These are phyloP conservation scores for Choristoneura rosaceana DNA, from an alignment of 2,888 invertebrate species.

Conservation along the genomic window DNA sequence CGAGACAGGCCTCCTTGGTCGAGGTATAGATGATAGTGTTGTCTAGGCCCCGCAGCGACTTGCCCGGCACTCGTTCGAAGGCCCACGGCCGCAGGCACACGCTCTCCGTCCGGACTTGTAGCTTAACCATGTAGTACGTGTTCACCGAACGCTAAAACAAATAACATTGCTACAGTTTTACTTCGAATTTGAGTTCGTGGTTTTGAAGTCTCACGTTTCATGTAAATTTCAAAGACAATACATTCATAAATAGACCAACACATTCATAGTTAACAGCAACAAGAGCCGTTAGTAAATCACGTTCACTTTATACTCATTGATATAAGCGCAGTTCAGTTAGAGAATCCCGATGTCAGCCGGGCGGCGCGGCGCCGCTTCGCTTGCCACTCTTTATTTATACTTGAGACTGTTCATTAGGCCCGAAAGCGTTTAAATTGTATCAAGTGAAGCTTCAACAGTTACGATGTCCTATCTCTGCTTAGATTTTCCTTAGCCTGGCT, in stretches of 20 bases:
- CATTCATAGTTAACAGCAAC: neutral
- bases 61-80: constrained; percentile 96
- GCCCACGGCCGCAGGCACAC: constrained; percentile 96
- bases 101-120: constrained; percentile 95
- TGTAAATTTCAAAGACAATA: neutral
- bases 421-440: constrained; percentile 62
- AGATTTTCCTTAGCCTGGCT: constrained; percentile 54
- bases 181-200: neutral
- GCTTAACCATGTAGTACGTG: constrained; percentile 97
- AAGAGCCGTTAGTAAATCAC: constrained; percentile 10
- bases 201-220: neutral
- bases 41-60: constrained; percentile 95
- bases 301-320: constrained; percentile 20
- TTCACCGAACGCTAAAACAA: constrained; percentile 89
- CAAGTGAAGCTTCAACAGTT: constrained; percentile 56
- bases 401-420: constrained; percentile 61
- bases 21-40: constrained; percentile 97
- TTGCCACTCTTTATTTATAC: constrained; percentile 57
- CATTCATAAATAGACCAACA: neutral
- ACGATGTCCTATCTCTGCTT: constrained; percentile 49
- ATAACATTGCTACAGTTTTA: neutral
- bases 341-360: constrained; percentile 14
- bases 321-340: neutral
- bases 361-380: constrained; percentile 47
- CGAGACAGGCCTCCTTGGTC: constrained; percentile 96